Conservation (phyloP, 2,888 invertebrate genomes). For the Philhelius pedissequus region DNA sequence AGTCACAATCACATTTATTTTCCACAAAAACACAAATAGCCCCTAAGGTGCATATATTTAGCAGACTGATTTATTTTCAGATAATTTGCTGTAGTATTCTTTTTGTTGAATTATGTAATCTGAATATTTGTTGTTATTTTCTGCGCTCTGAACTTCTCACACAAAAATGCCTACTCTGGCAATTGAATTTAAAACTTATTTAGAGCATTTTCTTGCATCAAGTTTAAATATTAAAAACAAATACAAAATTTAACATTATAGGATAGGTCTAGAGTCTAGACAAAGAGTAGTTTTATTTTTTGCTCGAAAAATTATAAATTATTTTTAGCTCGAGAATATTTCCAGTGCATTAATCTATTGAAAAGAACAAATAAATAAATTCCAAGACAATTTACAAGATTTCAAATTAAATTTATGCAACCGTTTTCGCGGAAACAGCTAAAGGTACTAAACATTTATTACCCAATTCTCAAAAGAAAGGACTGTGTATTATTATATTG, state of each 20-base stretch:
- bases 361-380: constrained; percentile 6
- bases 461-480: constrained; percentile 12
- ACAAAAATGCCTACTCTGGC: neutral
- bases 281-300: neutral
- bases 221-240: neutral
- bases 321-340: constrained; percentile 35
- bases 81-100: constrained; percentile 9
- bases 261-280: neutral
- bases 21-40: constrained; percentile 59
- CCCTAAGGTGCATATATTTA: constrained; percentile 55
- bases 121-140: constrained; percentile 33
- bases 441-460: constrained; percentile 45
- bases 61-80: constrained; percentile 60
- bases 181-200: constrained; percentile 15
- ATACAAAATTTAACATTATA: neutral
- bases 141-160: constrained; percentile 31
- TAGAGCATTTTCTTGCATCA: constrained; percentile 3
- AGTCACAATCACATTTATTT: constrained; percentile 48
- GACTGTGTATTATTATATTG: neutral
- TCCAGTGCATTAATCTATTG: constrained; percentile 25
- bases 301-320: constrained; percentile 9
- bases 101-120: constrained; percentile 57
- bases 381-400: neutral
- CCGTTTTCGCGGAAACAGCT: constrained; percentile 59
- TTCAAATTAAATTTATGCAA: constrained; percentile 40